These are phyloP conservation scores for Eudemis profundana DNA, from an alignment of 2,888 invertebrate species.

Conservation along the genomic window DNA sequence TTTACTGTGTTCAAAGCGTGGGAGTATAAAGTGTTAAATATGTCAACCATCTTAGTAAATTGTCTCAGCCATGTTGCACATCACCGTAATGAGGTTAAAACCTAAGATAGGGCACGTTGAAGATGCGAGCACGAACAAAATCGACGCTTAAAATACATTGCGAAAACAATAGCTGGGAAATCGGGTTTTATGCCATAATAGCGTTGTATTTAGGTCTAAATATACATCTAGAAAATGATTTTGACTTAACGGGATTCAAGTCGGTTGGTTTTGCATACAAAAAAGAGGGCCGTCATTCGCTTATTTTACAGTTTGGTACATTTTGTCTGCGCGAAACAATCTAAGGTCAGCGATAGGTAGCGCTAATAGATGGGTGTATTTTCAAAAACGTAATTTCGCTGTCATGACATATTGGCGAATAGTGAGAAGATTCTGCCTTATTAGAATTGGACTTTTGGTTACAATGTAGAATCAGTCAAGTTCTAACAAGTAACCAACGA, in stretches of 20 bases:
- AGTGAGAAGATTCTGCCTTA: no score
- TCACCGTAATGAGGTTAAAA: conserved; percentile 20
- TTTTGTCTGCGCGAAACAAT: no score
- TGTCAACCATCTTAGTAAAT: conserved; percentile 1
- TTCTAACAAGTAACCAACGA: no score
- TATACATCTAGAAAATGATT: conserved; percentile 1
- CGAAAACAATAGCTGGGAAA: conserved; percentile 1
- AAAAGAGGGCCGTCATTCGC: no score
- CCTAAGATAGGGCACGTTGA: conserved; percentile 30
- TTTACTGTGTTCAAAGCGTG: not conserved
- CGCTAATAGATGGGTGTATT: no score
- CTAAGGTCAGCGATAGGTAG: no score
- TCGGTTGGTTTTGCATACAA: not conserved
- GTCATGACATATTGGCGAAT: no score
- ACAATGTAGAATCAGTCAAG: no score
- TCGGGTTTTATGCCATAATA: not conserved
- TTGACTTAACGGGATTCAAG: not conserved
- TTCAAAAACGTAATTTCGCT: no score
- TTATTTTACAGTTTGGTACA: no score
- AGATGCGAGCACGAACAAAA: conserved; percentile 26
- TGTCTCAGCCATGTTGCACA: conserved; percentile 21
- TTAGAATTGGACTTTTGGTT: no score
- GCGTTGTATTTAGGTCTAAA: not conserved
- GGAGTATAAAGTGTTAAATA: not conserved
- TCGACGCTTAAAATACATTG: conserved; percentile 23